These are phyloP conservation scores for Drosophila azteca DNA, from an alignment of 1,140 invertebrate species.

Conservation along the genomic window DNA sequence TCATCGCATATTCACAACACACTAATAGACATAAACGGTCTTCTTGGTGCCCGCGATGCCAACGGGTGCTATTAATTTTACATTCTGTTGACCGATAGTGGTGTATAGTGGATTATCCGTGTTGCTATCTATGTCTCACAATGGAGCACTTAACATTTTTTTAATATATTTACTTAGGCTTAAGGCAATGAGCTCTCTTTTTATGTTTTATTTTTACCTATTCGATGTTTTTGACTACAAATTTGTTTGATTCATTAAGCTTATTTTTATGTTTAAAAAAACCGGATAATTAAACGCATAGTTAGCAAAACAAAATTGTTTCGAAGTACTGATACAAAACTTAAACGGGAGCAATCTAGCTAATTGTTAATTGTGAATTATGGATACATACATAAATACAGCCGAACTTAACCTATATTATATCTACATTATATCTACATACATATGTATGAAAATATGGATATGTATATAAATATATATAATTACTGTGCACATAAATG, in stretches of 20 bases:
- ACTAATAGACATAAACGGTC: too few relatives aligned
- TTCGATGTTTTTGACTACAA: conserved; percentile 17
- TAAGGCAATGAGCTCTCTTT: not conserved
- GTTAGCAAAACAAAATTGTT: too few relatives aligned
- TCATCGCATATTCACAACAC: too few relatives aligned
- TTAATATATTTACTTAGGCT: too few relatives aligned
- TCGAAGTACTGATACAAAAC: conserved; percentile 5
- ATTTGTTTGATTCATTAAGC: conserved; percentile 30
- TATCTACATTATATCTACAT: too few relatives aligned
- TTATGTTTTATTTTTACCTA: conserved; percentile 8
- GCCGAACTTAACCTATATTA: too few relatives aligned
- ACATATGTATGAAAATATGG: too few relatives aligned
- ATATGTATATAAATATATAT: too few relatives aligned
- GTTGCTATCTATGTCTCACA: not conserved
- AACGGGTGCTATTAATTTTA: not conserved
- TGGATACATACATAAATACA: too few relatives aligned
- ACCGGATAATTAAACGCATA: not conserved
- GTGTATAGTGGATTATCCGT: not conserved
- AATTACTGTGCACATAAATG: too few relatives aligned
- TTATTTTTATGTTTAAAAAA: conserved; percentile 56
- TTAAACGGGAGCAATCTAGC: not conserved
- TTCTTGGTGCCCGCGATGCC: not conserved
- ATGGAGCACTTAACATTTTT: conserved; percentile 3
- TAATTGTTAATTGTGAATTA: too few relatives aligned
- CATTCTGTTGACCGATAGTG: not conserved